Percentiles rank a stretch among this genome's conserved stretches.
Evolutionary conservation across 2,888 invertebrate species (phyloP).

Genomic region (Aporophyla nigra): DNA sequence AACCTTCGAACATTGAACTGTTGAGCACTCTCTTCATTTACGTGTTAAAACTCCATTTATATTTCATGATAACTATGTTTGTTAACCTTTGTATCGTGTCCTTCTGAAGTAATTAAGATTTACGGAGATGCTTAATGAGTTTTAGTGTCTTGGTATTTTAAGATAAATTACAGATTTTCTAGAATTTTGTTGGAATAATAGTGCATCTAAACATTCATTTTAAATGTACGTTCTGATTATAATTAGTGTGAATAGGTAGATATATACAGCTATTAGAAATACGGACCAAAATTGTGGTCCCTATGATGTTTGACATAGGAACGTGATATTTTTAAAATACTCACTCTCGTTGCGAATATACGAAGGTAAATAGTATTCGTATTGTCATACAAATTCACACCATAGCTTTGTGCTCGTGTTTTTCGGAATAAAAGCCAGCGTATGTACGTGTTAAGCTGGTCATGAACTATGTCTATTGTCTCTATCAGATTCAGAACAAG

Average conservation of each 20-base stretch:
- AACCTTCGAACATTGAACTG: slow-evolving; percentile 52
- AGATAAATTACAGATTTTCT: not conserved
- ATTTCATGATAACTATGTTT: slow-evolving; percentile 42
- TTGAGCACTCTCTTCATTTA: slow-evolving; percentile 49
- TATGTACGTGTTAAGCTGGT: slow-evolving; percentile 37
- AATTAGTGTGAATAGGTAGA: not conserved
- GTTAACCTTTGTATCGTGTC: slow-evolving; percentile 26
- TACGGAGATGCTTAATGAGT: not conserved
- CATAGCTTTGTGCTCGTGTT: slow-evolving; percentile 16
- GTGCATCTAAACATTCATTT: not conserved
- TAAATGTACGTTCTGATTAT: not conserved
- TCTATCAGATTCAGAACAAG: slow-evolving; percentile 42
- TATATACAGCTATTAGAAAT: not conserved
- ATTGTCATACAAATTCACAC: slow-evolving; percentile 44
- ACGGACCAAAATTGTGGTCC: not conserved
- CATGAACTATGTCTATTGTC: slow-evolving; percentile 48
- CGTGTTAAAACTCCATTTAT: slow-evolving; percentile 41
- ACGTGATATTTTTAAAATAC: slow-evolving; percentile 28
- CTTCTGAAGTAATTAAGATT: slow-evolving; percentile 29
- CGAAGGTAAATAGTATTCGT: slow-evolving; percentile 7
- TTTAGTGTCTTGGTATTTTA: slow-evolving; percentile 13
- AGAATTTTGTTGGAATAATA: not conserved
- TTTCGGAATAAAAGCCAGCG: slow-evolving; percentile 45
- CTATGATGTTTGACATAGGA: slow-evolving; percentile 13
- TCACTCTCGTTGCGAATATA: slow-evolving; percentile 25